Evolutionary conservation across 2,888 invertebrate genomes (phyloP).

Genomic region (Drosophila meridionalis): DNA sequence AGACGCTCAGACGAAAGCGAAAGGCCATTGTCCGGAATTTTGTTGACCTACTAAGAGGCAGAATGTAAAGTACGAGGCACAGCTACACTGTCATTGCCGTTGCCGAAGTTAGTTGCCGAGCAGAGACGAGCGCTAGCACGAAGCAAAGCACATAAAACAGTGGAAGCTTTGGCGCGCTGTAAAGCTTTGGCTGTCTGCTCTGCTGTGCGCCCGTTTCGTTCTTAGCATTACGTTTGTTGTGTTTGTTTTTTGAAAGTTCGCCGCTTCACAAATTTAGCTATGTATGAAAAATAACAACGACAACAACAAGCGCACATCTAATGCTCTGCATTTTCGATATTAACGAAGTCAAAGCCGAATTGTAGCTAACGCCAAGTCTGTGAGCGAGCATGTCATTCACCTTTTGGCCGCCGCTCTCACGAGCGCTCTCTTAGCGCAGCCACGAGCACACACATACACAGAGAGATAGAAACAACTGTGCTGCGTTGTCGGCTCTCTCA

Average conservation of each 20-base stretch:
- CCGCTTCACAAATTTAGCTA: slow-evolving; percentile 47
- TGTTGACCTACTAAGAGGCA: slow-evolving; percentile 85
- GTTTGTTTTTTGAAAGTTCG: slow-evolving; percentile 55
- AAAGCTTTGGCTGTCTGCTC: slow-evolving; percentile 44
- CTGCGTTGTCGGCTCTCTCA: slow-evolving; percentile 34
- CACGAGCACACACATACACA: slow-evolving; percentile 15
- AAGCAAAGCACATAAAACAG: slow-evolving; percentile 13
- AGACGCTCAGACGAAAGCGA: slow-evolving; percentile 84
- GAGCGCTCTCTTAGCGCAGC: slow-evolving; percentile 18
- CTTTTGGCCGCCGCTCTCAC: slow-evolving; percentile 62
- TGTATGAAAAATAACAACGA: slow-evolving; percentile 23
- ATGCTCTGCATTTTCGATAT: slow-evolving; percentile 64
- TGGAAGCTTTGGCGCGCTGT: slow-evolving; percentile 47
- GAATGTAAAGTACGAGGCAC: slow-evolving; percentile 75
- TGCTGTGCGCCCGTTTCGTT: slow-evolving; percentile 37
- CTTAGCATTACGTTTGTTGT: slow-evolving; percentile 33
- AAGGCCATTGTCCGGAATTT: slow-evolving; percentile 86
- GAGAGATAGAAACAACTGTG: slow-evolving; percentile 26
- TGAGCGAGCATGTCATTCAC: slow-evolving; percentile 71
- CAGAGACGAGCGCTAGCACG: slow-evolving; percentile 23
- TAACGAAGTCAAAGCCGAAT: slow-evolving; percentile 57
- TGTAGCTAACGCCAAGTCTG: slow-evolving; percentile 38
- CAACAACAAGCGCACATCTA: slow-evolving; percentile 34
- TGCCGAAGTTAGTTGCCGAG: slow-evolving; percentile 68
- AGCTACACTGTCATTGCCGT: slow-evolving; percentile 84